A percentile compares a stretch with the other conserved stretches of the same genome.
phyloP scores from a whole-genome alignment of 2,888 invertebrate genomes.

The Melieria picta region DNA sequence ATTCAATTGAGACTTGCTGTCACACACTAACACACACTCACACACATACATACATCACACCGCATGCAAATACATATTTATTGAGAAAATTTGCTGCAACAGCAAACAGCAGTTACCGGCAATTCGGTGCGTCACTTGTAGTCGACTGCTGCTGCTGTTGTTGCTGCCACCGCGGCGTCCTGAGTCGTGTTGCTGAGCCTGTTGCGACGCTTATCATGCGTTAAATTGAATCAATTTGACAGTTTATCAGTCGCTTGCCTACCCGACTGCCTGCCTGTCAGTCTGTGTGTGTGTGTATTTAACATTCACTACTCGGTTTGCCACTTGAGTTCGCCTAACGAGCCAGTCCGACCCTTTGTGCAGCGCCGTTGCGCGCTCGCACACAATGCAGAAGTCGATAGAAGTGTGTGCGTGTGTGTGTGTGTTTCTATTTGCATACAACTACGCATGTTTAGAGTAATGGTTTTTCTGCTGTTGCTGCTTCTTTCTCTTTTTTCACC shows the following conservation, averaged over 20 bases:
- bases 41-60: too few species aligned
- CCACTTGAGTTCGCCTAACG: too few species aligned
- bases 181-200: background rate
- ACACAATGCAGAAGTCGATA: background rate
- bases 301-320: too few species aligned
- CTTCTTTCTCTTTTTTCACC: too few species aligned
- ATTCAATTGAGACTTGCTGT: too few species aligned
- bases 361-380: too few species aligned
- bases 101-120: too few species aligned
- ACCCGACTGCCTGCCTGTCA: background rate
- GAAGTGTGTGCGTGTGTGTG: background rate
- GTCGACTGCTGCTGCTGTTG: background rate
- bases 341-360: too few species aligned
- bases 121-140: background rate
- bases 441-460: background rate
- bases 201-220: slow-evolving; percentile 27
- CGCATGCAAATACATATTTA: too few species aligned
- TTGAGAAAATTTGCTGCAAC: too few species aligned
- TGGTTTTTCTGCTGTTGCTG: background rate
- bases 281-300: background rate
- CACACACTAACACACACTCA: too few species aligned
- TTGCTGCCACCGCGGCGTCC: background rate
- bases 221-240: slow-evolving; percentile 37
- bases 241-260: slow-evolving; percentile 24
- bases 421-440: background rate